Evolutionary conservation across 2,113 vertebrate species (phyloP), one percentile per base, ranked within the genome.

Genomic region (Ceuthmochares aereus): DNA sequence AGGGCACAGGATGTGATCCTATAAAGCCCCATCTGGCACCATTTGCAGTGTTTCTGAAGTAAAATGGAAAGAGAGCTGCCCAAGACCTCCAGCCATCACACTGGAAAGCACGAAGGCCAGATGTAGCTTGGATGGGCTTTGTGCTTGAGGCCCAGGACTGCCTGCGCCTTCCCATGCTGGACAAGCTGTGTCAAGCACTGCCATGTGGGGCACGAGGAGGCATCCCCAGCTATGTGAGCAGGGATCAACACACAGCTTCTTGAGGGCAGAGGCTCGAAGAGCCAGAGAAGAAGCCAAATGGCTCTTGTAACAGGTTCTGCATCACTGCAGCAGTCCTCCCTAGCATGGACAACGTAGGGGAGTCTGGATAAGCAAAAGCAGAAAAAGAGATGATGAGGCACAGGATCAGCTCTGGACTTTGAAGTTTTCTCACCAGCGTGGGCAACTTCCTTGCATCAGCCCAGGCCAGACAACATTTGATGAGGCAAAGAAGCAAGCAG

Each of bases 1-100:
- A 70, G 96, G 81, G 86, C 88, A 94, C 77, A 96, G 45, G 73
- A 86, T 49, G 32, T 64, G 91, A 96, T 47, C 70, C 80, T 88
- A 7, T 54, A 68, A 92, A 93, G 62, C 58, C 77, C 72, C 78
- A 93, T 94, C 90, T 92, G 92, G 91, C 74, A 42, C 68, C 55
- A 12, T 55, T 74, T 93, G 23, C 36, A 27, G 32, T 55, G 62
- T 58, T 95, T 86, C 5, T 37, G 78, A 60, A 96, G 77, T 70
- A 86, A 92, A 91, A 93, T 0, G 10, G 76, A 93, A 9, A 1
- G 1, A 84, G 59, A 30, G 34, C 63, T 91, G 79, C 85, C 45
- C 67, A 43, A 79, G 69, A 92, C 56, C 76, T 89, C 68, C 1
- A 0, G 72, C 29, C 72, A 32, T 14, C 29, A 70, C 79, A 16